phyloP scores from a whole-genome alignment of 2,797 vertebrate genomes.

The Anisognathus igniventris region DNA sequence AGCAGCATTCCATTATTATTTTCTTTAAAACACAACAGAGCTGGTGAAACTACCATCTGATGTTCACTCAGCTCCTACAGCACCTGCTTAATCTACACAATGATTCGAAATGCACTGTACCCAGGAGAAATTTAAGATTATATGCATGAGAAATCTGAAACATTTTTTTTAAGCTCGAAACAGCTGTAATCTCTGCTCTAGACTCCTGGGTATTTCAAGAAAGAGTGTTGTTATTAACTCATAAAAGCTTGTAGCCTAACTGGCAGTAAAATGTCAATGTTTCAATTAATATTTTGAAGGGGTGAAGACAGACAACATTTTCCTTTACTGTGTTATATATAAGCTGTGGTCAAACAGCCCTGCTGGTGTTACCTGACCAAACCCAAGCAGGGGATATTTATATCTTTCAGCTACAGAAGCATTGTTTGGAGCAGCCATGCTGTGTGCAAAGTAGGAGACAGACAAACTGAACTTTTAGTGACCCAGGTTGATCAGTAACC shows the following conservation, averaged over 20 bases:
- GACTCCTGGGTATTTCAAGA: neutral
- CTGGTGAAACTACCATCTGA: neutral
- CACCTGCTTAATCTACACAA: neutral
- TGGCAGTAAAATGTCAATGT: neutral
- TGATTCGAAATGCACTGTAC: neutral
- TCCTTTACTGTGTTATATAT: neutral
- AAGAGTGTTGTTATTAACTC: neutral
- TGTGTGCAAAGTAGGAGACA: neutral
- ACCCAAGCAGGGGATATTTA: neutral
- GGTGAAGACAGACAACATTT: neutral
- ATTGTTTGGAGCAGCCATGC: neutral
- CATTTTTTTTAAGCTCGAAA: neutral
- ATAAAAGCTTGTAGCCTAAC: neutral
- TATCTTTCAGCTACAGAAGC: neutral
- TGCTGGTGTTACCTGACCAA: neutral
- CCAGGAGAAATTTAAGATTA: neutral
- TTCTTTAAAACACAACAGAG: neutral
- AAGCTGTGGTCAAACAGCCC: neutral
- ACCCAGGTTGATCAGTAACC: neutral
- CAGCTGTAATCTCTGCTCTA: neutral
- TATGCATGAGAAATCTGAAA: neutral
- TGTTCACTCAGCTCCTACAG: neutral
- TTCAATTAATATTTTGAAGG: neutral
- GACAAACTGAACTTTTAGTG: neutral
- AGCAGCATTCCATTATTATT: neutral